Conservation (phyloP, 1,140 invertebrate species). For the Orussus abietinus region DNA sequence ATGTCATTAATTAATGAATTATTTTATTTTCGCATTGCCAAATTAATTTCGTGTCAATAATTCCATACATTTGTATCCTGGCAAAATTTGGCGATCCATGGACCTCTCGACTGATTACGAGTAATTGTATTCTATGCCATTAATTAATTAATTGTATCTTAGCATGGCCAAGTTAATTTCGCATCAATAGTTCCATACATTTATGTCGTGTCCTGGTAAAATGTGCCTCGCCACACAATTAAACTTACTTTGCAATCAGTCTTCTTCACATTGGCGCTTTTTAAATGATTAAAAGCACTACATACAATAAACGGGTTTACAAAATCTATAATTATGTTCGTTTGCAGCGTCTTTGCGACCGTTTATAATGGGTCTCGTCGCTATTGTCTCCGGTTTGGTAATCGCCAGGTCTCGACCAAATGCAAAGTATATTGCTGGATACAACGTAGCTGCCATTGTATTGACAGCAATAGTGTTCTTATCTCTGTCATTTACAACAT, state of each 20-base stretch:
- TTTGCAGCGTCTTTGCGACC: slow-evolving; percentile 55
- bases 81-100: slow-evolving; percentile 57
- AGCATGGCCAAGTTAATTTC: too few species aligned
- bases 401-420: slow-evolving; percentile 59
- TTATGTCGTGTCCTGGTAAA: slow-evolving; percentile 48
- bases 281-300: too few species aligned
- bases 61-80: slow-evolving; percentile 42
- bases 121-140: slow-evolving; percentile 25
- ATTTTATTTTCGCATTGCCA: neutral
- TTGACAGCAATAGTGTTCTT: slow-evolving; percentile 54
- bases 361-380: slow-evolving; percentile 58
- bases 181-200: slow-evolving; percentile 27
- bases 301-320: too few species aligned
- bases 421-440: slow-evolving; percentile 53
- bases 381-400: slow-evolving; percentile 61
- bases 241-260: too few species aligned
- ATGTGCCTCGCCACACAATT: too few species aligned
- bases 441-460: slow-evolving; percentile 56
- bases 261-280: too few species aligned
- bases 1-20: neutral
- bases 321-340: too few species aligned
- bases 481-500: slow-evolving; percentile 59
- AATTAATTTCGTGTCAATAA: neutral
- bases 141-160: neutral
- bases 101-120: slow-evolving; percentile 50